These are phyloP conservation scores for Cephus rjabovi DNA, from an alignment of 2,888 invertebrate species.

Conservation along the genomic window DNA sequence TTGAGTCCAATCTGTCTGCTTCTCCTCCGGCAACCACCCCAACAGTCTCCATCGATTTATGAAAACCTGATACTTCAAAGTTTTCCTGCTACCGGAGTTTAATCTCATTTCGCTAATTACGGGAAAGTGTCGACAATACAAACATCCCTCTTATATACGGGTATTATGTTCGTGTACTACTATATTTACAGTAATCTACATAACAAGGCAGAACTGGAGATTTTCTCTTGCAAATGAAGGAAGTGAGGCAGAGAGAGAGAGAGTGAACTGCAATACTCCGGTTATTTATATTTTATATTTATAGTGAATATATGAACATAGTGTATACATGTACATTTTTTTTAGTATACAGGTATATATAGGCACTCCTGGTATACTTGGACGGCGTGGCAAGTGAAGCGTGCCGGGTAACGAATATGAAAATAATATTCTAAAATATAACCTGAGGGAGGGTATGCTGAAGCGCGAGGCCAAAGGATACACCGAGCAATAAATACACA, in stretches of 20 bases:
- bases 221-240: no score
- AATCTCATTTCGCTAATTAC: constrained; percentile 9
- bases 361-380: not conserved
- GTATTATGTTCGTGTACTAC: not conserved
- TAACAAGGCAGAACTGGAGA: no score
- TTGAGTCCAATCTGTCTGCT: not conserved
- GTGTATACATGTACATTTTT: no score
- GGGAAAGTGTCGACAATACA: constrained; percentile 11
- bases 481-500: constrained; percentile 42
- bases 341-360: not conserved
- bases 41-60: constrained; percentile 6
- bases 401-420: constrained; percentile 28
- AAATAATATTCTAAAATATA: constrained; percentile 26
- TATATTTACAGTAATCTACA: no score
- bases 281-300: no score
- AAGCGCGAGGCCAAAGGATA: constrained; percentile 25
- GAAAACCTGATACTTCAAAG: constrained; percentile 5
- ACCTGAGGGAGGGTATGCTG: not conserved
- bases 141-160: not conserved
- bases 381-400: constrained; percentile 15
- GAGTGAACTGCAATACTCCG: no score
- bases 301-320: no score
- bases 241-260: no score
- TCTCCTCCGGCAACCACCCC: not conserved
- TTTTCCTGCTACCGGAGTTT: not conserved